Conservation (phyloP, 2,888 invertebrate genomes). For the Orthonychiurus folsomi region DNA sequence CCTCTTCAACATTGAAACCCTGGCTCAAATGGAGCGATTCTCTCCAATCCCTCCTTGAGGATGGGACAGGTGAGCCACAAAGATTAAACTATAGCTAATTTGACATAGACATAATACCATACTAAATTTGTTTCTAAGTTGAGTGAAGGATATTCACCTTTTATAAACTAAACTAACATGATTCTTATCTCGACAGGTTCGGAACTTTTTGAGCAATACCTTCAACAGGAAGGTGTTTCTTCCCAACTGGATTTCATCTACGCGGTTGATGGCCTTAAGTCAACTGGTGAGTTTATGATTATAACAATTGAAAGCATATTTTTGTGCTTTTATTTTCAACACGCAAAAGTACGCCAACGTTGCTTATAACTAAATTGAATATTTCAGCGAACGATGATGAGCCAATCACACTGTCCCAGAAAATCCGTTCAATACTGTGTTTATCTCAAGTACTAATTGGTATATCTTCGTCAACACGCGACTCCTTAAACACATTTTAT, state of each 20-base stretch:
- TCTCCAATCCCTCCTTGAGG: not conserved
- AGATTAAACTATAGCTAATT: no score
- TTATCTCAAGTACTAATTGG: not conserved
- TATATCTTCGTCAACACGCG: not conserved
- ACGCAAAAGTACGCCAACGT: no score
- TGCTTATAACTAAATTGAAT: no score
- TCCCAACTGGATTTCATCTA: not conserved
- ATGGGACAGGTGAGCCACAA: not conserved
- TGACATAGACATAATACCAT: not conserved
- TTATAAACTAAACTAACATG: not conserved
- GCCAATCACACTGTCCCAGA: not conserved
- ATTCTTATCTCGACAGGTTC: no score
- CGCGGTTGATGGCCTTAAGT: constrained; percentile 4
- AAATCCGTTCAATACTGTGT: not conserved
- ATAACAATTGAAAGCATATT: not conserved
- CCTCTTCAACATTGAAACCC: not conserved
- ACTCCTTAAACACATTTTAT: not conserved
- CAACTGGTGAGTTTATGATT: not conserved
- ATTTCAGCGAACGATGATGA: not conserved
- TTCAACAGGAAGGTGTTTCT: not conserved
- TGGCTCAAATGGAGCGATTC: not conserved
- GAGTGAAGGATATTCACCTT: no score
- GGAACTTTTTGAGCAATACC: constrained; percentile 3
- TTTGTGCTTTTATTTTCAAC: not conserved
- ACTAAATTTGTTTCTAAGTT: no score